Base-by-base conservation (phyloP, 2,113 vertebrate species). In the Phylloscopus whistleri region DNA sequence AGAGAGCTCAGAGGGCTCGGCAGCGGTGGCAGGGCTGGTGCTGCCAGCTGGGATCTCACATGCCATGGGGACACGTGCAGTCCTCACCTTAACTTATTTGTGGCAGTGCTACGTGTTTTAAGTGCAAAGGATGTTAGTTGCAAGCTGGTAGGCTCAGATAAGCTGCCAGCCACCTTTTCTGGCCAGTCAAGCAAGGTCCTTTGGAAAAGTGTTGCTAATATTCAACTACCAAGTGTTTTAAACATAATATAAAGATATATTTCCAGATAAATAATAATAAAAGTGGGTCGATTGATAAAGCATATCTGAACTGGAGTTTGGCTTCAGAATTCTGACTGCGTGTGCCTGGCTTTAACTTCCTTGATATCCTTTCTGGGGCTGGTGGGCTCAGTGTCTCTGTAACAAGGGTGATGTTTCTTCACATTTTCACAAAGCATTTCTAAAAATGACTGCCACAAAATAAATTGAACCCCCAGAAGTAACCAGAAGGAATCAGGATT, bases 1-100 rank as follows among this genome's bases (percentile, higher is more conserved):
- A 0, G 10, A 0, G 24, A 27, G 11, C 73, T 30, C 1, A 2
- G 46, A 31, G n/a, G 44, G 60, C 59, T 58, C 3, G 2, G 81
- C 83, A 30, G 53, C 0, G 1, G 84, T 58, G 52, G 64, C 79
- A 28, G 75, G 75, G 87, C 83, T 84, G 75, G 52, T 59, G 86
- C 59, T 67, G 66, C 77, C 17, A 9, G 68, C 79, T 74, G 56
- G 46, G 55, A 43, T 12, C 91, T 69, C 66, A 43, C 5, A 5
- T 56, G 58, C 44, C 68, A 16, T 1, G 2, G 87, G 82, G n/a
- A 75, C 74, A 84, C 7, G 2, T 43, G 63, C 46, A 31, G 67
- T n/a, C 59, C 30, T 97, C 84, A 85, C 75, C 59, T 39, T 13
- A 48, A 55, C 24, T 93, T 48, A 26, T 44, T 72, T 82, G 83